A percentile compares a stretch with the other conserved stretches of the same genome.
Evolutionary conservation across 2,888 invertebrate genomes (phyloP).

Genomic region (Dynastes hyllus): DNA sequence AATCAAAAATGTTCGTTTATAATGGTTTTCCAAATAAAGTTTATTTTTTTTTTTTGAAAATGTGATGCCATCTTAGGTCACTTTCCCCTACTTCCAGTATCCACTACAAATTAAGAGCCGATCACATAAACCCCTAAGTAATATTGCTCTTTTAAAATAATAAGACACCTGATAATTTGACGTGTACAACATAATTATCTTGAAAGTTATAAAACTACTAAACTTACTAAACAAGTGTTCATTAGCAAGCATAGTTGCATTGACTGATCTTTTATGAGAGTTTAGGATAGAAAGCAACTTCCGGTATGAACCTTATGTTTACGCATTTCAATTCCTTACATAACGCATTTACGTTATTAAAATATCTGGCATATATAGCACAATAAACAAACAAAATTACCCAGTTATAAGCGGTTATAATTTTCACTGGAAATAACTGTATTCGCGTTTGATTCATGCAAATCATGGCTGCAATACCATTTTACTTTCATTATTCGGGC

Average conservation of each 20-base stretch:
- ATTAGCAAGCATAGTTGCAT: neutral
- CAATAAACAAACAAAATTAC: neutral
- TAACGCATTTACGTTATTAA: neutral
- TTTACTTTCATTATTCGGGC: constrained; percentile 39
- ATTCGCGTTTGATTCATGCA: constrained; percentile 15
- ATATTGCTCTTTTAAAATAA: no score
- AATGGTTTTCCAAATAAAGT: no score
- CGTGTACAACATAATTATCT: no score
- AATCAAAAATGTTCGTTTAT: no score
- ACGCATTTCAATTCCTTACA: neutral
- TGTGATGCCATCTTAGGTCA: no score
- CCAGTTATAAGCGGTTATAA: neutral
- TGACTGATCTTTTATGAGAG: neutral
- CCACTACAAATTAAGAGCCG: no score
- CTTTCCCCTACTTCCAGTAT: no score
- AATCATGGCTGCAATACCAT: constrained; percentile 23
- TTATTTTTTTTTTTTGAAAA: no score
- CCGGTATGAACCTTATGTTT: neutral
- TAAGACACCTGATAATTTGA: no score
- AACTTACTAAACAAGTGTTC: neutral
- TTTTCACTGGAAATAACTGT: neutral
- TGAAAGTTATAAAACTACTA: neutral
- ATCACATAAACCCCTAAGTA: no score
- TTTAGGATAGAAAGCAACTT: neutral
- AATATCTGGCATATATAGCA: neutral